phyloP scores from a whole-genome alignment of 2,888 invertebrate species.

The Tenthredo notha region DNA sequence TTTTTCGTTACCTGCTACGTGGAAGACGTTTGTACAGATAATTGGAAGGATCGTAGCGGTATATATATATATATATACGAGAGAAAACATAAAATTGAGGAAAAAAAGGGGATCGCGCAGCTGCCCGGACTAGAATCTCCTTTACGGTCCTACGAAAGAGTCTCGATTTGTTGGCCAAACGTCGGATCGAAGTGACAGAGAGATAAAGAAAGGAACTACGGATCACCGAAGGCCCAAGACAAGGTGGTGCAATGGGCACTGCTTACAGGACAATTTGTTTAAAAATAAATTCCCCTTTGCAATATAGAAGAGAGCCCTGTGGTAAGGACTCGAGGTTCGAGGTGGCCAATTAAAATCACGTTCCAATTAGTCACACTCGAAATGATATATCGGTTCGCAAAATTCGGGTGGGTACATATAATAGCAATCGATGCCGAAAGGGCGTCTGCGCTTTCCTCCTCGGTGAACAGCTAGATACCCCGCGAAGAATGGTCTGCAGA shows the following conservation, averaged over 20 bases:
- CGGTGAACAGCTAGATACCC: constrained; percentile 16
- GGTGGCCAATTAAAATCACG: constrained; percentile 36
- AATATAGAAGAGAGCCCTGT: too few species aligned
- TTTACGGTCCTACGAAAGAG: background rate
- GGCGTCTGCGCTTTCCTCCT: constrained; percentile 31
- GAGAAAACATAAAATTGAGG: constrained; percentile 39
- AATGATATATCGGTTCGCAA: constrained; percentile 16
- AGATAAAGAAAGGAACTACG: background rate
- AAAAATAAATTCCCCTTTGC: too few species aligned
- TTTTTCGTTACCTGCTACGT: background rate
- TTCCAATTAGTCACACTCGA: constrained; percentile 39
- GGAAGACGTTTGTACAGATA: constrained; percentile 28
- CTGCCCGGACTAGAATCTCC: background rate
- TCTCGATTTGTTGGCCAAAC: constrained; percentile 1
- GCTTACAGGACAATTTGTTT: too few species aligned
- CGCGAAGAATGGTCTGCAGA: constrained; percentile 27
- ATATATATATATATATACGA: background rate
- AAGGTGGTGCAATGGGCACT: background rate
- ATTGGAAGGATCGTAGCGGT: constrained; percentile 41
- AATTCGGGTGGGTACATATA: constrained; percentile 13
- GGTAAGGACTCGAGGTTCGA: background rate
- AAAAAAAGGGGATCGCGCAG: constrained; percentile 30
- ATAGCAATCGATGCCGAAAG: constrained; percentile 37
- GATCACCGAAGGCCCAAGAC: background rate
- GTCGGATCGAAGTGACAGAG: background rate